Evolutionary conservation across 1,140 invertebrate genomes (phyloP).

Genomic region (Pseudomyrmex pallidus): DNA sequence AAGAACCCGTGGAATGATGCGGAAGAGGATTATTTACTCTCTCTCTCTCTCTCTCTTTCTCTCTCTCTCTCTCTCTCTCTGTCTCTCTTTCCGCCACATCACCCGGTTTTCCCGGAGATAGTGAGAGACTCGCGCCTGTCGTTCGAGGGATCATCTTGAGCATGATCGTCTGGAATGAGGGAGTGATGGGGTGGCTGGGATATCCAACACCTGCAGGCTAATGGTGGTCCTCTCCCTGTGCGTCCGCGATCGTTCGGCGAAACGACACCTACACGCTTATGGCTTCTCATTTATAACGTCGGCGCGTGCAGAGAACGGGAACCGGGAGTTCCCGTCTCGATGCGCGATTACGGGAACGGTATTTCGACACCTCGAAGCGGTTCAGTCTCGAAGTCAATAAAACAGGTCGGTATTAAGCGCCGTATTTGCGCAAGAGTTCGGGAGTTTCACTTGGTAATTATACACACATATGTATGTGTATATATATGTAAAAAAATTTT

Average conservation of each 20-base stretch:
- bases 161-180: constrained; percentile 71
- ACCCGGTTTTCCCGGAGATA: constrained; percentile 42
- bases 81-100: neutral
- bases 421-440: neutral
- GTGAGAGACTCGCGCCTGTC: constrained; percentile 61
- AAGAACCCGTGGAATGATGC: constrained; percentile 64
- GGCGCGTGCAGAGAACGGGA: constrained; percentile 58
- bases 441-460: too few species aligned
- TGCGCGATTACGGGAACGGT: constrained; percentile 23
- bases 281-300: constrained; percentile 69
- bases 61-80: neutral
- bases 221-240: constrained; percentile 65
- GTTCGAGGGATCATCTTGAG: constrained; percentile 70
- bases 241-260: constrained; percentile 31
- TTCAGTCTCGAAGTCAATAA: constrained; percentile 41
- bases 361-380: neutral
- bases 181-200: constrained; percentile 70
- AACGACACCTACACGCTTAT: constrained; percentile 60
- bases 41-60: constrained; percentile 23
- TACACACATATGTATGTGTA: neutral
- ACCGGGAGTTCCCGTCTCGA: neutral
- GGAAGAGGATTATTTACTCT: constrained; percentile 65
- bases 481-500: too few species aligned
- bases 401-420: neutral
- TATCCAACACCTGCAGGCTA: constrained; percentile 79